phyloP scores from a whole-genome alignment of 2,113 vertebrate genomes.

The Rhabdomys dilectus region DNA sequence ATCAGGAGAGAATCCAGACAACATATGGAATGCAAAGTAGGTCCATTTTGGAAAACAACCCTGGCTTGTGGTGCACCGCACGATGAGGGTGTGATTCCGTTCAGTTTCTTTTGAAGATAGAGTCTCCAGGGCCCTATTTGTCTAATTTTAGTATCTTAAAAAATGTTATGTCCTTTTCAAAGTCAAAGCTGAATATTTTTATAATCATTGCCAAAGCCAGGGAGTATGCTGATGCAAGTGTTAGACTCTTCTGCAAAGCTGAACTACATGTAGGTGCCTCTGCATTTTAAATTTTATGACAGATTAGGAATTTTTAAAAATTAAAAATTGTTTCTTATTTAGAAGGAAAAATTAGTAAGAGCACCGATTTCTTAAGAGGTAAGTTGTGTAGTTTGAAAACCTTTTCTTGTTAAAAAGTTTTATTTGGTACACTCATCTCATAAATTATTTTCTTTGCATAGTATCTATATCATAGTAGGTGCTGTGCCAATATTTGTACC shows the following conservation, averaged over 20 bases:
- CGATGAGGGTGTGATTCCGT: neutral
- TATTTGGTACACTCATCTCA: neutral
- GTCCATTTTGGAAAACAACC: slow-evolving; percentile 12
- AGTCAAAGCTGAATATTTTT: slow-evolving; percentile 25
- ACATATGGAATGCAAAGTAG: neutral
- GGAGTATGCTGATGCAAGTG: neutral
- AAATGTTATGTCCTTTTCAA: neutral
- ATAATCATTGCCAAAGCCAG: neutral
- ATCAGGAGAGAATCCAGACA: slow-evolving; percentile 14
- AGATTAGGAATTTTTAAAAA: slow-evolving; percentile 34
- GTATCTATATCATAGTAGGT: neutral
- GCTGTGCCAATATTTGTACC: neutral
- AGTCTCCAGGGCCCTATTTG: neutral
- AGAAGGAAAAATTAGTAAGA: neutral
- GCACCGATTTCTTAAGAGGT: slow-evolving; percentile 40
- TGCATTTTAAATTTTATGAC: slow-evolving; percentile 71
- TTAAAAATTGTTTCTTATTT: neutral
- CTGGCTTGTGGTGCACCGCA: neutral
- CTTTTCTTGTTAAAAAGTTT: slow-evolving; percentile 30
- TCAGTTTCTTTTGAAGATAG: slow-evolving; percentile 11
- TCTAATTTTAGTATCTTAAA: neutral
- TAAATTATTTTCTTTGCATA: neutral
- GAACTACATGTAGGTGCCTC: slow-evolving; percentile 47
- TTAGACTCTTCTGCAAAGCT: neutral
- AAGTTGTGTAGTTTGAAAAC: slow-evolving; percentile 41